Evolutionary conservation across 2,797 vertebrate species (phyloP).

Genomic region (Leptoclinus maculatus): DNA sequence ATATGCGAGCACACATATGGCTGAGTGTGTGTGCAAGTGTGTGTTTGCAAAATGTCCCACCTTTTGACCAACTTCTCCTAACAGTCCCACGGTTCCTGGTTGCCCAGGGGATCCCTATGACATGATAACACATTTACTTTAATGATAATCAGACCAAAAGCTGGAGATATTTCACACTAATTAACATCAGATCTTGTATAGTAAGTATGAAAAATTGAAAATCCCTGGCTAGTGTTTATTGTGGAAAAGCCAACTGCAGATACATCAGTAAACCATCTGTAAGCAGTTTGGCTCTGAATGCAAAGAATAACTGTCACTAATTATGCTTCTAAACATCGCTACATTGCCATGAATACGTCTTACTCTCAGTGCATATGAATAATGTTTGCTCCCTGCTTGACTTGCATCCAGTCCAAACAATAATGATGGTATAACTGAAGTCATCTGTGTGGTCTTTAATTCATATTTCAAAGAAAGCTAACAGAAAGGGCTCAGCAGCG

Average conservation of each 20-base stretch:
- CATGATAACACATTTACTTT: conserved; percentile 43
- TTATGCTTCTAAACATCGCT: conserved; percentile 23
- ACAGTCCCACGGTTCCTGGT: conserved; percentile 88
- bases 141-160: not conserved
- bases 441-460: conserved; percentile 24
- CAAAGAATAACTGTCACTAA: conserved; percentile 15
- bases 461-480: conserved; percentile 1
- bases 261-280: conserved; percentile 39
- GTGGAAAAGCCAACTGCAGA: conserved; percentile 24
- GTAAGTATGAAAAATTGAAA: not conserved
- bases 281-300: conserved; percentile 36
- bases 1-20: not conserved
- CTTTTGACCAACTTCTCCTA: conserved; percentile 94
- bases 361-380: conserved; percentile 15
- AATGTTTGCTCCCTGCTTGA: conserved; percentile 6
- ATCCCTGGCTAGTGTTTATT: not conserved
- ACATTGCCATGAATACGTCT: conserved; percentile 21
- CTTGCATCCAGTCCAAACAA: conserved; percentile 38
- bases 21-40: not conserved
- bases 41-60: conserved; percentile 73
- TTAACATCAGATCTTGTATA: conserved; percentile 15
- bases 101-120: conserved; percentile 90
- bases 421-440: conserved; percentile 8
- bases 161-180: not conserved
- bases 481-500: not conserved